Evolutionary conservation across 2,797 vertebrate species (phyloP).

Genomic region (Vireo griseus): DNA sequence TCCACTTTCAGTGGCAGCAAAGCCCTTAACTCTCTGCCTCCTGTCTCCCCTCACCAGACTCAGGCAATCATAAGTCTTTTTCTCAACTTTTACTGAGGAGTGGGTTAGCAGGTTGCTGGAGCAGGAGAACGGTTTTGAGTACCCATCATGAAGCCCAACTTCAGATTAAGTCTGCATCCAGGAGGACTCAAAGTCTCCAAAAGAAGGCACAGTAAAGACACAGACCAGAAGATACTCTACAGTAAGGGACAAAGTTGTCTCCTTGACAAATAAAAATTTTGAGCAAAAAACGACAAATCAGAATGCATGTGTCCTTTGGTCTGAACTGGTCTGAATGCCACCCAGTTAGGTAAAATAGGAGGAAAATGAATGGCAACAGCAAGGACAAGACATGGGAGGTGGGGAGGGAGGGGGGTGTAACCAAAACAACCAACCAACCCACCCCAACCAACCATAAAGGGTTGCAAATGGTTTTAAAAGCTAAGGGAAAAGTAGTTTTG

Average conservation of each 20-base stretch:
- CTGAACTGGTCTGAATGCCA: neutral
- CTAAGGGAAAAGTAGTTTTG: neutral
- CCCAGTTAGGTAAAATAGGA: neutral
- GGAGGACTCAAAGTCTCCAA: neutral
- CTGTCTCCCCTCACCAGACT: neutral
- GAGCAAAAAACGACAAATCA: neutral
- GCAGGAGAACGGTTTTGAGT: rapidly evolving
- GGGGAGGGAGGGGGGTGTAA: rapidly evolving
- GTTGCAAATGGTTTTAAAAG: neutral
- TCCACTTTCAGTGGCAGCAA: neutral
- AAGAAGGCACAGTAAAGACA: neutral
- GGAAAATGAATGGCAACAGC: neutral
- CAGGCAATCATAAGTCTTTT: neutral
- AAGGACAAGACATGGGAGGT: rapidly evolving
- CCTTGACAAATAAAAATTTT: neutral
- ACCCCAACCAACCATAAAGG: neutral
- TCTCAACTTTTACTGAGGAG: neutral
- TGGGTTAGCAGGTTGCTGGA: neutral
- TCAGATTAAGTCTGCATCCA: neutral
- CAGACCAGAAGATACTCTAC: neutral
- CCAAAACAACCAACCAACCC: neutral
- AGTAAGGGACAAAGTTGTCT: neutral
- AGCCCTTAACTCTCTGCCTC: neutral
- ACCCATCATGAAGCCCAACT: neutral
- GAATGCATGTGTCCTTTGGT: neutral